Percentiles rank a stretch among this genome's conserved stretches.
Conservation (phyloP, 2,113 vertebrate genomes). For the Calidris pygmaea region DNA sequence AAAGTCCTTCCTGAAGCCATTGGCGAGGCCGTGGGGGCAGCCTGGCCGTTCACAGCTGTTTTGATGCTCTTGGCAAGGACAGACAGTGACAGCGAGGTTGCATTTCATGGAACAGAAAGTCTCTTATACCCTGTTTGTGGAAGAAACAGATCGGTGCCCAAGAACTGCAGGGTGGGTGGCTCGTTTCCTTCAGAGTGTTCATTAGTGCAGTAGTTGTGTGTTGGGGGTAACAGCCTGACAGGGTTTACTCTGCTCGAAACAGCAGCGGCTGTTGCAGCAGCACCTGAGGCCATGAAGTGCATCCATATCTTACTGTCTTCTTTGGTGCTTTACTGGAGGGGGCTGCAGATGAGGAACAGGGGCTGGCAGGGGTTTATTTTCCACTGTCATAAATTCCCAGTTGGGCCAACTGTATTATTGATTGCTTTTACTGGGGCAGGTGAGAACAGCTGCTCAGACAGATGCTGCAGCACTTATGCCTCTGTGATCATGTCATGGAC, state of each 20-base stretch:
- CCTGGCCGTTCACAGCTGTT: neutral
- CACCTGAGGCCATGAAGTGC: neutral
- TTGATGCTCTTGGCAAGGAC: neutral
- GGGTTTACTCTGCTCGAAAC: neutral
- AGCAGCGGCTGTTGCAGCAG: neutral
- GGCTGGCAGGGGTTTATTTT: neutral
- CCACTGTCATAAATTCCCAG: neutral
- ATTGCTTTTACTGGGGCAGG: neutral
- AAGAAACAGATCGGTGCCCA: neutral
- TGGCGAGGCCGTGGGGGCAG: neutral
- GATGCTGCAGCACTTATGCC: neutral
- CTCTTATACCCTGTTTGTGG: neutral
- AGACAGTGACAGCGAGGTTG: neutral
- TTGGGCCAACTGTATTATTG: neutral
- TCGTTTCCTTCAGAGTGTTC: neutral
- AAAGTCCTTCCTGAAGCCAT: neutral
- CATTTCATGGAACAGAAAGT: neutral
- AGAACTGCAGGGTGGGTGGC: neutral
- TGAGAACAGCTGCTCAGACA: neutral
- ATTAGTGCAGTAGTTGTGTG: neutral
- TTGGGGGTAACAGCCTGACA: neutral
- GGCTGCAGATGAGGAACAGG: neutral
- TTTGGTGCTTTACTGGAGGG: neutral
- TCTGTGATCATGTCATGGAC: neutral
- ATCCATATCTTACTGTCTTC: neutral